phyloP scores from a whole-genome alignment of 2,797 vertebrate genomes.

The Enteromius fasciolatus region DNA sequence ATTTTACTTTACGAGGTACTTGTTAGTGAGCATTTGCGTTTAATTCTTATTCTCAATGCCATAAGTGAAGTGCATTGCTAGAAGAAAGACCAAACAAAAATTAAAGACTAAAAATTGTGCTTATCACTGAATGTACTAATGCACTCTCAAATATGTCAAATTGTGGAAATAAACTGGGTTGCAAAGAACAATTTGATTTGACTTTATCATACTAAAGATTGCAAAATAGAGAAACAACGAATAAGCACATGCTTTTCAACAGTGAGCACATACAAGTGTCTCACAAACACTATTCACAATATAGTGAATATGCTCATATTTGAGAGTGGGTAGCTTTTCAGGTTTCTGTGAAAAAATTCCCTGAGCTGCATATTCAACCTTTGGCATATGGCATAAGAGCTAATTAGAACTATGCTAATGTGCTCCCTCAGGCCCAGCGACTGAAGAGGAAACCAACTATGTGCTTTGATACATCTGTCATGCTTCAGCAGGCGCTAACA shows the following conservation, averaged over 20 bases:
- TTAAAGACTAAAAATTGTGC: not conserved
- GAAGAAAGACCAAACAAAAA: no score
- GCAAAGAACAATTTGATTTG: not conserved
- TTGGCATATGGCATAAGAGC: constrained; percentile 49
- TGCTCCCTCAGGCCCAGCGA: constrained; percentile 48
- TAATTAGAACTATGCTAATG: constrained; percentile 60
- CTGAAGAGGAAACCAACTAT: constrained; percentile 51
- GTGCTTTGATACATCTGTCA: constrained; percentile 51
- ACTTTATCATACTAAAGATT: not conserved
- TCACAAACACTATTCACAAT: constrained; percentile 8
- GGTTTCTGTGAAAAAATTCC: constrained; percentile 47
- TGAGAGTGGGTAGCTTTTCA: constrained; percentile 44
- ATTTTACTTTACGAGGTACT: no score
- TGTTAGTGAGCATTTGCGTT: no score
- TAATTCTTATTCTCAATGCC: no score
- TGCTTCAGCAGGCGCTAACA: constrained; percentile 47
- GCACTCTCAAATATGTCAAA: not conserved
- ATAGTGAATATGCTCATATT: constrained; percentile 2
- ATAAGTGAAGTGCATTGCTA: no score
- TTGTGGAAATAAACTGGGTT: not conserved
- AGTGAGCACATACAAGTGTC: not conserved
- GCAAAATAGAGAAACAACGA: not conserved
- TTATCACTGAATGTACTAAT: not conserved
- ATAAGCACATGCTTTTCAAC: not conserved
- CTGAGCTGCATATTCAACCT: constrained; percentile 52